Percentiles rank a stretch among this genome's conserved stretches.
Evolutionary conservation across 2,113 vertebrate genomes (phyloP).

Genomic region (Phalacrocorax brasilianus): DNA sequence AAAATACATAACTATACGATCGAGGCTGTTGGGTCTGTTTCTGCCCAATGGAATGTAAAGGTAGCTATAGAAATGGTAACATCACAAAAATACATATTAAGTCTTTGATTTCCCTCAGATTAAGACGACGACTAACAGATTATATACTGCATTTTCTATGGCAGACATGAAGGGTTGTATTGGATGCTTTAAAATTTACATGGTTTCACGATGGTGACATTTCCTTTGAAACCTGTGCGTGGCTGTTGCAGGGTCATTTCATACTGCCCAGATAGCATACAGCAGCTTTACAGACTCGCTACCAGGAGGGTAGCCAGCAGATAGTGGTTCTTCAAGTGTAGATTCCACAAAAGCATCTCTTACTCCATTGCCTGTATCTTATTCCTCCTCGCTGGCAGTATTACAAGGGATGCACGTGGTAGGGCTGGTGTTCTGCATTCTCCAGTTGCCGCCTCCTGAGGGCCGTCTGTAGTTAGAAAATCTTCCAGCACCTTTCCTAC

Average conservation of each 20-base stretch:
- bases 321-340: neutral
- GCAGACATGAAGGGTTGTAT: neutral
- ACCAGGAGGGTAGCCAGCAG: neutral
- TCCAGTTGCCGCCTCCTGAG: slow-evolving; percentile 21
- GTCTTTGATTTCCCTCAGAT: slow-evolving; percentile 25
- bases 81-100: slow-evolving; percentile 9
- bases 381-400: neutral
- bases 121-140: slow-evolving; percentile 14
- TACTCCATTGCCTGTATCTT: neutral
- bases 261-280: neutral
- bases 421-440: neutral
- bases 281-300: neutral
- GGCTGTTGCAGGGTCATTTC: neutral
- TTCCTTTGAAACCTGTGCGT: neutral
- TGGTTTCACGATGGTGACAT: neutral
- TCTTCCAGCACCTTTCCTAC: slow-evolving; percentile 2
- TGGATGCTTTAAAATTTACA: neutral
- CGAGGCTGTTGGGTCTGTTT: neutral
- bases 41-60: slow-evolving; percentile 12
- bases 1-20: neutral
- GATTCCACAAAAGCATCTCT: neutral
- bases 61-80: slow-evolving; percentile 53
- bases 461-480: slow-evolving; percentile 19
- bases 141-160: neutral
- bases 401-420: neutral